Evolutionary conservation across 2,888 invertebrate species (phyloP).

Genomic region (Phaedon cochleariae): DNA sequence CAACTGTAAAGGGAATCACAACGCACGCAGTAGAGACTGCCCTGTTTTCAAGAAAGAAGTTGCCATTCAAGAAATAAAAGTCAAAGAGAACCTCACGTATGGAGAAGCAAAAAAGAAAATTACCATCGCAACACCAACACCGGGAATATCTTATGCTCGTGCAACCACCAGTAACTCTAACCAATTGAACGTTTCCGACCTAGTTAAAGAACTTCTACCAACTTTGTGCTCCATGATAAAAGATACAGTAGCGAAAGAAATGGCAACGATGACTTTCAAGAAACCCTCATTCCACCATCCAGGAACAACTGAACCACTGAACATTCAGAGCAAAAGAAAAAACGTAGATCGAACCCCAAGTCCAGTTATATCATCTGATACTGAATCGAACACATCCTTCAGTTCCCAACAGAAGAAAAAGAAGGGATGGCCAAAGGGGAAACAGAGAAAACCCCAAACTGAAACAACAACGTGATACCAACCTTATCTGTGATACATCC

Average conservation of each 20-base stretch:
- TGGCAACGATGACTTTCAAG: not conserved
- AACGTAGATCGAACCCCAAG: not conserved
- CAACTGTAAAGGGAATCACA: conserved; percentile 22
- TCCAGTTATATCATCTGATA: no score
- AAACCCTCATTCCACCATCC: not conserved
- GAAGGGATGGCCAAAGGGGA: not conserved
- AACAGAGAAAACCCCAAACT: not conserved
- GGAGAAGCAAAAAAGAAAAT: conserved; percentile 48
- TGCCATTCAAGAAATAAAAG: conserved; percentile 22
- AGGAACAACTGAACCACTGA: not conserved
- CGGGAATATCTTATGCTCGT: not conserved
- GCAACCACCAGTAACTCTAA: not conserved
- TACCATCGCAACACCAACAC: not conserved
- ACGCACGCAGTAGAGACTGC: conserved; percentile 17
- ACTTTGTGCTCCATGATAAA: not conserved
- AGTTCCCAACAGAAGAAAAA: not conserved
- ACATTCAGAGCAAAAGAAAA: not conserved
- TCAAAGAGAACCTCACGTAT: not conserved
- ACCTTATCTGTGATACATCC: no score
- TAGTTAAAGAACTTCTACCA: not conserved
- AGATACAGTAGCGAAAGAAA: no score
- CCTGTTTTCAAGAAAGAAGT: conserved; percentile 25
- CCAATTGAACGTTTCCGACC: not conserved
- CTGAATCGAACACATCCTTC: not conserved
- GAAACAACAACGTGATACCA: not conserved